These are phyloP conservation scores for Leptopilina syphax DNA, from an alignment of 2,888 invertebrate genomes.

Conservation along the genomic window DNA sequence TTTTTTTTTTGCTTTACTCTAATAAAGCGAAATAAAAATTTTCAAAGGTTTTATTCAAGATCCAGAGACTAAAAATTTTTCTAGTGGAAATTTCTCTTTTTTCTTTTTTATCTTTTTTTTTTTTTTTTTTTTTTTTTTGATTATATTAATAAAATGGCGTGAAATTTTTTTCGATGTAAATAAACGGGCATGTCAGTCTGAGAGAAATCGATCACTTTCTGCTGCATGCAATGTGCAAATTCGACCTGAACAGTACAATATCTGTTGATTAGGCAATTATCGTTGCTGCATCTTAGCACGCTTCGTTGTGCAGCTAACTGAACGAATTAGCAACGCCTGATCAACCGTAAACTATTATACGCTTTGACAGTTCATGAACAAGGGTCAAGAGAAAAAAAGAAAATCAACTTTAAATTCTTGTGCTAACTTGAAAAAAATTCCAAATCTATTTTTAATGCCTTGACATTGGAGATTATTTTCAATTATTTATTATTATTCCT, in stretches of 20 bases:
- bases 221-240: constrained; percentile 4
- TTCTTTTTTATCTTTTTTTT: not conserved
- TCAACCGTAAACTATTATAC: constrained; percentile 18
- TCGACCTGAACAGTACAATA: constrained; percentile 19
- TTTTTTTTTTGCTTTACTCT: too few species aligned
- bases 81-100: not conserved
- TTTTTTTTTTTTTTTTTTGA: not conserved
- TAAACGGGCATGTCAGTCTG: not conserved
- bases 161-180: not conserved
- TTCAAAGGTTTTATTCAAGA: not conserved
- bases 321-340: constrained; percentile 26
- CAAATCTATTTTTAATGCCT: not conserved
- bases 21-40: not conserved
- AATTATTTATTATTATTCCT: not conserved
- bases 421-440: not conserved
- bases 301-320: constrained; percentile 35
- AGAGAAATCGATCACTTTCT: not conserved
- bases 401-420: not conserved
- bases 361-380: constrained; percentile 25
- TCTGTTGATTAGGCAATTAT: constrained; percentile 37
- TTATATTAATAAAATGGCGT: not conserved
- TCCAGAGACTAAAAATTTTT: not conserved
- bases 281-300: constrained; percentile 32
- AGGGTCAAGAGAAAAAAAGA: not conserved
- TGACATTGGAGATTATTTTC: not conserved